Conservation (phyloP, 2,888 invertebrate genomes). For the Nephrotoma appendiculata region DNA sequence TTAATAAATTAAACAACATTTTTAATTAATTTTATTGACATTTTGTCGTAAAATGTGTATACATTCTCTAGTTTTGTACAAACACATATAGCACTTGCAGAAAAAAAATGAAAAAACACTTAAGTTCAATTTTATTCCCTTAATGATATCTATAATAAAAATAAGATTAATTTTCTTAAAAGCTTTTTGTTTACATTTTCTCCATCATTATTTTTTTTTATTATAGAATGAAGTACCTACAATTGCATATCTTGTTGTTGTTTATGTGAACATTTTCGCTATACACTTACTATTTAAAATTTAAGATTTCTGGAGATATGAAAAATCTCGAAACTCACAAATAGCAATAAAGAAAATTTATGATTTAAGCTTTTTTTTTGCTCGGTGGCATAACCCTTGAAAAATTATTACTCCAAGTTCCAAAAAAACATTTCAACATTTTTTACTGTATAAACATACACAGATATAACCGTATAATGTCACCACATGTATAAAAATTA, state of each 20-base stretch:
- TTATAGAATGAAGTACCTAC: background rate
- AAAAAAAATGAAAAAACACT: background rate
- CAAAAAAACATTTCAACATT: background rate
- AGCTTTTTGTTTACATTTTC: background rate
- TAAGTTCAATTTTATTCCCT: background rate
- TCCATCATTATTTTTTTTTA: background rate
- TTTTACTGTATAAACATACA: too few relatives aligned
- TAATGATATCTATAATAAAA: background rate
- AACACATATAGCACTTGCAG: background rate
- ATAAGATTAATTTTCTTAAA: background rate
- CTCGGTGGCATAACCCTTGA: background rate
- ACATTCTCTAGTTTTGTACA: background rate
- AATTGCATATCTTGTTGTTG: background rate
- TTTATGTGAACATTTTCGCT: background rate
- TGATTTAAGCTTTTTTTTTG: background rate
- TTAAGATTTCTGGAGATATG: background rate
- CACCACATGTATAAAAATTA: background rate
- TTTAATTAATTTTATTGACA: background rate
- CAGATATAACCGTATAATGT: too few relatives aligned
- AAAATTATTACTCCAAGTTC: background rate
- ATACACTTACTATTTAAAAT: background rate
- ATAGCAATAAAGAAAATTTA: background rate
- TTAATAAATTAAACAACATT: background rate
- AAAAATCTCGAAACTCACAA: background rate
- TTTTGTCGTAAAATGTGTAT: background rate